These are phyloP conservation scores for Perca schrenkii DNA, from an alignment of 2,113 vertebrate species.

Conservation along the genomic window DNA sequence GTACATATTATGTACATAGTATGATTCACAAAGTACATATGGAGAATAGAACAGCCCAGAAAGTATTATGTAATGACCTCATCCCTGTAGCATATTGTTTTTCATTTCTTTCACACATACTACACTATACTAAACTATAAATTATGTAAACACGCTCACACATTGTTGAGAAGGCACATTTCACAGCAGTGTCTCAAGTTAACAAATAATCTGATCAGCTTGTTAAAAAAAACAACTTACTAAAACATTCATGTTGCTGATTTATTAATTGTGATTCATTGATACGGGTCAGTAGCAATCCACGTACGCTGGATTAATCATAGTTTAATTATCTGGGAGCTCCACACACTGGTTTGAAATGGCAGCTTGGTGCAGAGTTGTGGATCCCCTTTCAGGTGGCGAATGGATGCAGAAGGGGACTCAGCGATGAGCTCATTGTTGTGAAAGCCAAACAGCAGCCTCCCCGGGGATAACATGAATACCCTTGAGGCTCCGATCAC, in stretches of 20 bases:
- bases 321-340: slow-evolving; percentile 24
- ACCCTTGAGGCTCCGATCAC: slow-evolving; percentile 66
- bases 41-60: background rate
- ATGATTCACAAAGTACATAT: background rate
- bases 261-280: slow-evolving; percentile 27
- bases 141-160: background rate
- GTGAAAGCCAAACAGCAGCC: slow-evolving; percentile 75
- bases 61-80: background rate
- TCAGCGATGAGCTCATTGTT: slow-evolving; percentile 83
- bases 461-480: slow-evolving; percentile 60
- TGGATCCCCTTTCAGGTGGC: slow-evolving; percentile 59
- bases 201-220: background rate
- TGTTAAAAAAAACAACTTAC: background rate
- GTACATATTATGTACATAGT: no score
- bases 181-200: background rate
- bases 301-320: background rate
- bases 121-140: background rate
- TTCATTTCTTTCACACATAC: background rate
- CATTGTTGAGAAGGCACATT: background rate
- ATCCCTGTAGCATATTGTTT: background rate
- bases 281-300: background rate
- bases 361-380: slow-evolving; percentile 8
- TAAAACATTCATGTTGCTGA: slow-evolving; percentile 6
- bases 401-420: slow-evolving; percentile 33
- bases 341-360: slow-evolving; percentile 27